phyloP scores from a whole-genome alignment of 2,113 vertebrate genomes.

The Tenebrosternarchus preto region DNA sequence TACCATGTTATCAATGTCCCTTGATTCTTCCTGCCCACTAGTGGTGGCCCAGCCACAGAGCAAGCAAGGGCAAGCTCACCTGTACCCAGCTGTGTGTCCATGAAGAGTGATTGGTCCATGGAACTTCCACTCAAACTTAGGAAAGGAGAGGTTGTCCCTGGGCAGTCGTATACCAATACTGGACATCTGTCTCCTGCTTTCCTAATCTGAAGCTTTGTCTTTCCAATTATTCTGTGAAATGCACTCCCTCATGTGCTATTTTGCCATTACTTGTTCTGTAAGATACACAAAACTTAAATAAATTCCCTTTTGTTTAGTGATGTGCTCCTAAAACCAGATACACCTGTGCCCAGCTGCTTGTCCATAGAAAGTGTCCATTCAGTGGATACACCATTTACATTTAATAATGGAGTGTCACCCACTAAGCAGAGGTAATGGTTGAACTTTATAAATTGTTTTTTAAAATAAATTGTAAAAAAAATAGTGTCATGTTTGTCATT shows the following conservation, averaged over 20 bases:
- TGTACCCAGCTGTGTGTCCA: constrained; percentile 16
- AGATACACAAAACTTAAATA: background rate
- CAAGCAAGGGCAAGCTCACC: constrained; percentile 12
- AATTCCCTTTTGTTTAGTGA: background rate
- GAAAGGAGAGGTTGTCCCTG: background rate
- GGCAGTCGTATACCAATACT: constrained; percentile 20
- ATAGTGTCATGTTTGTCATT: background rate
- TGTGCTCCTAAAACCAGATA: background rate
- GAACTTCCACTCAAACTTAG: constrained; percentile 16
- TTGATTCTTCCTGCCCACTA: constrained; percentile 8
- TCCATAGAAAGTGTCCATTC: constrained; percentile 28
- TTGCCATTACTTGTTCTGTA: background rate
- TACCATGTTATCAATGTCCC: background rate
- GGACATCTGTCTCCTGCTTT: background rate
- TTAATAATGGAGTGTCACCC: background rate
- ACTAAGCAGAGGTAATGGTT: background rate
- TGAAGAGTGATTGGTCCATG: constrained; percentile 36
- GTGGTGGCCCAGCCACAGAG: background rate
- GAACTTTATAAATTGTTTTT: background rate
- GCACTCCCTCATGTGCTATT: background rate
- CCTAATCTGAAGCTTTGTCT: background rate
- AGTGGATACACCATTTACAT: background rate
- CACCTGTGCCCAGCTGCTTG: constrained; percentile 12
- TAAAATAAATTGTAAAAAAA: no score
- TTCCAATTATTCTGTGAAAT: background rate